Conservation (phyloP, 2,888 invertebrate genomes). For the Dynastes hyllus region DNA sequence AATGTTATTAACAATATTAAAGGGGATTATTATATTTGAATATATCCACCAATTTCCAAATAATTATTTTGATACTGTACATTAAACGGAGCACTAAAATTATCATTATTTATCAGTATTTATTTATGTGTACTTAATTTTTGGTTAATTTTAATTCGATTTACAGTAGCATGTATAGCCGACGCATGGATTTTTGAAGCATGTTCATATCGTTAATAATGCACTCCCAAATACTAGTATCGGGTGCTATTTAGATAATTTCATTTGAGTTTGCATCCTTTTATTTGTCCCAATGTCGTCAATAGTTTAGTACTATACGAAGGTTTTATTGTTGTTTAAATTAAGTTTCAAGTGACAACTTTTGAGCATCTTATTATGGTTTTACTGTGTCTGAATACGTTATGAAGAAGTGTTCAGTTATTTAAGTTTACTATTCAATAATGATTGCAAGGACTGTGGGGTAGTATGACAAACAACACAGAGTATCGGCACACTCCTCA, state of each 20-base stretch:
- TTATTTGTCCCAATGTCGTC: conserved; percentile 30
- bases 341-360: too few relatives aligned
- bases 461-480: too few relatives aligned
- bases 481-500: too few relatives aligned
- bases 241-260: conserved; percentile 30
- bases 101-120: not conserved
- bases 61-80: not conserved
- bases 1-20: not conserved
- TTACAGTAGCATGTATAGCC: conserved; percentile 28
- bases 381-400: too few relatives aligned
- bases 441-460: too few relatives aligned
- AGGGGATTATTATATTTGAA: too few relatives aligned
- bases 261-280: conserved; percentile 52
- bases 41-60: too few relatives aligned
- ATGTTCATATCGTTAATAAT: conserved; percentile 18
- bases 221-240: conserved; percentile 23
- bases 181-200: conserved; percentile 42
- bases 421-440: too few relatives aligned
- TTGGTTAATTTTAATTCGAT: conserved; percentile 13
- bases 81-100: conserved; percentile 3
- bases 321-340: not conserved
- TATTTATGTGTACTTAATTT: conserved; percentile 17
- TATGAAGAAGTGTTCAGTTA: too few relatives aligned
- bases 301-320: conserved; percentile 16
- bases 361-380: too few relatives aligned